These are phyloP conservation scores for Odontomachus brunneus DNA, from an alignment of 1,140 invertebrate genomes.

Conservation along the genomic window DNA sequence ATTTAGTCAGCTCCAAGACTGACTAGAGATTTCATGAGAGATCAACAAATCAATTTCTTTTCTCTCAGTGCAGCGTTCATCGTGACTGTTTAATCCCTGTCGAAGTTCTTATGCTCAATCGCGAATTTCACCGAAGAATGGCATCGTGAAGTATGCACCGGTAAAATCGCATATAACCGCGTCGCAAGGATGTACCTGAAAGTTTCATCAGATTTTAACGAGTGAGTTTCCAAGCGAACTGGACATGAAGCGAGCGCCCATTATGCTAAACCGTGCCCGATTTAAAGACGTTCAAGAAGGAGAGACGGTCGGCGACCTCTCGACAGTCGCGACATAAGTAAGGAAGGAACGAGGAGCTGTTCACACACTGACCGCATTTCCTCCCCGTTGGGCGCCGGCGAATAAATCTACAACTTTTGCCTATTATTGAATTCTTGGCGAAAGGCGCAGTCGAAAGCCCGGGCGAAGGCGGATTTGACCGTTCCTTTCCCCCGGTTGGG, in stretches of 20 bases:
- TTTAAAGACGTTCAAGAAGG: conserved; percentile 16
- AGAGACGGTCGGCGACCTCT: conserved; percentile 71
- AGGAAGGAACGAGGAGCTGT: conserved; percentile 73
- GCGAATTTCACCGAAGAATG: conserved; percentile 4
- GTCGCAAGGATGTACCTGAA: neutral
- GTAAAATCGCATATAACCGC: neutral
- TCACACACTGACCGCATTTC: conserved; percentile 82
- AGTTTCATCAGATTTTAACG: conserved; percentile 8
- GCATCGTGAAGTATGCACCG: neutral
- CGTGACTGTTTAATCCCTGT: neutral
- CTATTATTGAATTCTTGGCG: conserved; percentile 51
- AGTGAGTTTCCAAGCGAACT: neutral
- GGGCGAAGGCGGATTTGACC: neutral
- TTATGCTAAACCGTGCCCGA: neutral
- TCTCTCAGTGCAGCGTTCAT: neutral
- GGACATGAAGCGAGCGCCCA: neutral
- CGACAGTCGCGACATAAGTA: conserved; percentile 65
- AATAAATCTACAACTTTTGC: conserved; percentile 33
- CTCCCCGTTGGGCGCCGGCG: conserved; percentile 27
- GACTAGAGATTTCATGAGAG: too few species aligned
- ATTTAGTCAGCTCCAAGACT: too few species aligned
- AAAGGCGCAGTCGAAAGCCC: neutral
- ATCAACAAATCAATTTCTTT: too few species aligned
- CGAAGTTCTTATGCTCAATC: conserved; percentile 1
- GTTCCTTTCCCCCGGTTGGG: conserved; percentile 1